phyloP scores from a whole-genome alignment of 2,888 invertebrate species.

The Empis livida region DNA sequence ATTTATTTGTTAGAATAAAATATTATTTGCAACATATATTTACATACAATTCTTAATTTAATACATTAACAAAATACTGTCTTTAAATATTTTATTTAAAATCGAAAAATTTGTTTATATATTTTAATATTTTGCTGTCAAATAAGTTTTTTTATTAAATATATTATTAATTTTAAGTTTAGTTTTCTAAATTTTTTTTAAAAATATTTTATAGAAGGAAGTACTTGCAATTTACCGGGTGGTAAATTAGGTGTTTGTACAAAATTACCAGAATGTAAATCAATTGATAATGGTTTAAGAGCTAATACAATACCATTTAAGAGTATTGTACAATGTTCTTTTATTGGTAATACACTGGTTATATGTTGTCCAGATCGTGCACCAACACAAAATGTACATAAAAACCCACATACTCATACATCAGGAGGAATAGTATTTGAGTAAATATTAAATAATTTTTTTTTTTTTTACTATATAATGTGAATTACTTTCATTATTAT shows the following conservation, averaged over 20 bases:
- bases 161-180: too few species aligned
- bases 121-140: too few species aligned
- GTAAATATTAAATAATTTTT: not conserved
- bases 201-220: constrained; percentile 9
- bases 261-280: constrained; percentile 15
- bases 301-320: constrained; percentile 9
- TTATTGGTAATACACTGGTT: constrained; percentile 18
- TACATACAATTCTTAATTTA: too few species aligned
- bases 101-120: too few species aligned
- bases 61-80: too few species aligned
- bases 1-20: too few species aligned
- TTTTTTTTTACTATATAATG: not conserved
- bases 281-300: constrained; percentile 13
- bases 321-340: constrained; percentile 21
- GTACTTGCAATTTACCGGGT: constrained; percentile 6
- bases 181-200: too few species aligned
- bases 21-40: too few species aligned
- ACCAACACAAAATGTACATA: not conserved
- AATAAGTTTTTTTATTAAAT: too few species aligned
- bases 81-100: too few species aligned
- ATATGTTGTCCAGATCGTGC: constrained; percentile 22
- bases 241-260: constrained; percentile 18
- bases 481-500: too few species aligned
- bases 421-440: not conserved
- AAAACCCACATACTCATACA: not conserved